A percentile compares a stretch with the other conserved stretches of the same genome.
Conservation (phyloP, 2,888 invertebrate genomes). For the Argyra leucocephala region DNA sequence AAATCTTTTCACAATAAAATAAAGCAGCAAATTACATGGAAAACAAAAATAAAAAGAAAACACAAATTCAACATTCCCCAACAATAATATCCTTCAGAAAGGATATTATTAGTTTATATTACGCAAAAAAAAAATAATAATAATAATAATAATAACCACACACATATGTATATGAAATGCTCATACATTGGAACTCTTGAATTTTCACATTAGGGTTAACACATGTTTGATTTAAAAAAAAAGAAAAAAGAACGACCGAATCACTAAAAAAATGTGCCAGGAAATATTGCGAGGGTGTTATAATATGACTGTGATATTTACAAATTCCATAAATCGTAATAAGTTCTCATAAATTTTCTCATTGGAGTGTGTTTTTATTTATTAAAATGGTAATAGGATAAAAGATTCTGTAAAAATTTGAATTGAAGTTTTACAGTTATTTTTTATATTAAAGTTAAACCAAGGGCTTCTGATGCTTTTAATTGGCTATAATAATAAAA, state of each 20-base stretch:
- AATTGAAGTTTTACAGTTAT: no score
- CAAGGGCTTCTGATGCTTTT: no score
- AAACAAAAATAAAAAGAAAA: background rate
- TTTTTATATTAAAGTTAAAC: no score
- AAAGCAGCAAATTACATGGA: background rate
- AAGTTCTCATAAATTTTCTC: background rate
- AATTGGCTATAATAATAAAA: no score
- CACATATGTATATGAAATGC: background rate
- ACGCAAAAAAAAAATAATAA: background rate
- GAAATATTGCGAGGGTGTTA: background rate
- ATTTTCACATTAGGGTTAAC: background rate
- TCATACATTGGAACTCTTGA: background rate
- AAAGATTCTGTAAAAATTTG: no score
- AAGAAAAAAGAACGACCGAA: no score
- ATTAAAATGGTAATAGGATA: no score
- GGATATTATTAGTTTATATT: background rate
- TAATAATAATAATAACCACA: background rate
- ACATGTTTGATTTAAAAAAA: background rate
- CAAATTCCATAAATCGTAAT: background rate
- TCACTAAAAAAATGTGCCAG: no score
- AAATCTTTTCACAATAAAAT: conserved; percentile 3
- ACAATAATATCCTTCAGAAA: background rate
- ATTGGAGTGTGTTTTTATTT: no score
- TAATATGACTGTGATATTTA: background rate
- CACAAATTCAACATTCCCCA: background rate